Percentiles rank a stretch among this genome's conserved stretches.
phyloP scores from a whole-genome alignment of 37 sponge, comb jelly and placozoan genomes.

The Tethya wilhelma region DNA sequence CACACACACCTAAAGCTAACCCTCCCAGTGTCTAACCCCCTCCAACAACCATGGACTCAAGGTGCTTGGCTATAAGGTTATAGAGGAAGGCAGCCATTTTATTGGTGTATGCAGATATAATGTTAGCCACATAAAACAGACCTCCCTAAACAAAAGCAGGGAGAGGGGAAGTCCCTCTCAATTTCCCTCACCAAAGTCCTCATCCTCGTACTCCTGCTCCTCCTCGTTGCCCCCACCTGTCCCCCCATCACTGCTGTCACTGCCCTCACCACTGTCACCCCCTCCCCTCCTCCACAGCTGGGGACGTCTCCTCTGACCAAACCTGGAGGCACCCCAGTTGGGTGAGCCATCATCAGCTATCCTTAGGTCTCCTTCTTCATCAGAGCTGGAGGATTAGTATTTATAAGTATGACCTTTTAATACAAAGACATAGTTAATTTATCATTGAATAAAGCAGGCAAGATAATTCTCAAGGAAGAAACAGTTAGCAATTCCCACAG shows the following conservation, averaged over 20 bases:
- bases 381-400: not conserved
- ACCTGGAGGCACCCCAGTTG: not conserved
- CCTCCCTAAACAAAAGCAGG: too few species aligned
- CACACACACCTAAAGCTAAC: not conserved
- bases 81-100: too few species aligned
- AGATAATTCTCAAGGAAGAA: too few species aligned
- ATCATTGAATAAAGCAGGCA: too few species aligned
- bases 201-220: not conserved
- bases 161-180: not conserved
- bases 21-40: not conserved
- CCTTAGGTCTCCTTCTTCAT: not conserved
- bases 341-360: not conserved
- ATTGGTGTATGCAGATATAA: too few species aligned
- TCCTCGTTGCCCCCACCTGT: too few species aligned
- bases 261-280: constrained; percentile 2
- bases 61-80: too few species aligned
- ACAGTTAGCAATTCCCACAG: too few species aligned
- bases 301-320: not conserved
- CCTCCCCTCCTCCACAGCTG: not conserved
- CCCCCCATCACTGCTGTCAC: not conserved
- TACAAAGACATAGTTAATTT: too few species aligned
- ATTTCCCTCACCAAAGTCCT: constrained; percentile 15
- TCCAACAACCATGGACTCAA: not conserved
- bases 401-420: too few species aligned
- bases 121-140: too few species aligned